These are phyloP conservation scores for Pseudomyrmex concolor DNA, from an alignment of 1,140 invertebrate species.

Conservation along the genomic window DNA sequence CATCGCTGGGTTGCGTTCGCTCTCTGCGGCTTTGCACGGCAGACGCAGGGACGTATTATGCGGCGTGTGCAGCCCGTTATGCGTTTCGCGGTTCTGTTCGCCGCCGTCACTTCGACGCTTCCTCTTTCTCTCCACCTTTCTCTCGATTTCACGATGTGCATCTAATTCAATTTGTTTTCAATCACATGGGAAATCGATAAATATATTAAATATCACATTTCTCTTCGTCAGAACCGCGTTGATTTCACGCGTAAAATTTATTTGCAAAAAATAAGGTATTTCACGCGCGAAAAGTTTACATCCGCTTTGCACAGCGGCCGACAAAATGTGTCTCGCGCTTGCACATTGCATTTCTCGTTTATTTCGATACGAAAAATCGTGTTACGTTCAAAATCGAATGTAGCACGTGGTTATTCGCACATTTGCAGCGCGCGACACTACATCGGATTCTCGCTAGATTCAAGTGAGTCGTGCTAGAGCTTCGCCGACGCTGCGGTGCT, in stretches of 20 bases:
- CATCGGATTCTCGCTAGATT: slow-evolving; percentile 37
- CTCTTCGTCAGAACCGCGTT: background rate
- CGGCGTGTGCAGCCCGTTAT: slow-evolving; percentile 64
- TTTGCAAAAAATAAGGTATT: slow-evolving; percentile 6
- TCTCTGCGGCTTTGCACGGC: slow-evolving; percentile 58
- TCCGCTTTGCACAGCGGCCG: no score
- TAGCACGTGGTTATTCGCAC: slow-evolving; percentile 11
- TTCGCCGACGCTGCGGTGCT: slow-evolving; percentile 49
- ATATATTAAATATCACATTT: background rate
- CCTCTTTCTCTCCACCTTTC: slow-evolving; percentile 16
- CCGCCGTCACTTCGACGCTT: slow-evolving; percentile 9
- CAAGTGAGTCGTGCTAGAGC: slow-evolving; percentile 46
- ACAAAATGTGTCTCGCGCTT: no score
- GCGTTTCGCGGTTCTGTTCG: slow-evolving; percentile 62
- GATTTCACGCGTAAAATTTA: slow-evolving; percentile 33
- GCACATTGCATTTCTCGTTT: background rate
- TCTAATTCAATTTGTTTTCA: slow-evolving; percentile 39
- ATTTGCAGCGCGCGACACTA: background rate
- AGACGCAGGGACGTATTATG: slow-evolving; percentile 66
- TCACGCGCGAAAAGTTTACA: slow-evolving; percentile 24
- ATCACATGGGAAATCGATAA: no score
- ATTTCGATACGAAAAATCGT: background rate
- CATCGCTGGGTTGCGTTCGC: slow-evolving; percentile 57
- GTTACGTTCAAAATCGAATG: background rate
- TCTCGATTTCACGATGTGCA: slow-evolving; percentile 21